Evolutionary conservation across 1,140 invertebrate genomes (phyloP), one percentile per base, ranked within the genome.

Genomic region (Hestina assimilis): DNA sequence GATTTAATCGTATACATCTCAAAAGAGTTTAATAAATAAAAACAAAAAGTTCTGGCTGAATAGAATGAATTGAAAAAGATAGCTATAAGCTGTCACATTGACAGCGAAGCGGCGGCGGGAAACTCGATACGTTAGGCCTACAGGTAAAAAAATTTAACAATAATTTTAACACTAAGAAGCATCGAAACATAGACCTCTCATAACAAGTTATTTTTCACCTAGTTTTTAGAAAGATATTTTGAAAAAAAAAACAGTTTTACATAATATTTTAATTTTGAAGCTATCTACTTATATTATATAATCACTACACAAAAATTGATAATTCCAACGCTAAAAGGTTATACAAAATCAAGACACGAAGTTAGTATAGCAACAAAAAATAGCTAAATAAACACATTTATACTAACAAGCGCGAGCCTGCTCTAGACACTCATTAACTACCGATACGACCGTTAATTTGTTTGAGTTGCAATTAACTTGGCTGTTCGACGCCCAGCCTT

Each of bases 381-480:
- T 20, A 23, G 29, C 7, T 35, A 15, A 48, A 12, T 12, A 35
- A 48, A 46, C 26, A 31, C 4, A 20, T 17, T 20, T 9, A 31
- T 8, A 46, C 14, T 11, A 33, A 33, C 31, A 33, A 33, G 31
- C 31, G 15, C 31, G 19, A 41, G 9, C 23, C 15, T 23, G 17
- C 23, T n/a, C n/a, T 52, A 42, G 29, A 48, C 28, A 23, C n/a
- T 48, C 19, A 48, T 48, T 48, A 48, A 48, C 19, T 31, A 72
- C 54, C 66, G 75, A 79, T 82, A 77, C 62, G 57, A 66, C 70
- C 63, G 72, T 79, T 81, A 74, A 74, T 78, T 78, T 82, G 72
- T 79, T 79, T 75, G 74, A 75, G 63, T 48, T 78, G 74, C 69
- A 79, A 82, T 82, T 82, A 82, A 78, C 71, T 53, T 73, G 73